A percentile compares a stretch with the other conserved stretches of the same genome.
These are phyloP conservation scores for Stegophylla sp. DNA, from an alignment of 2,888 invertebrate genomes.

Conservation along the genomic window DNA sequence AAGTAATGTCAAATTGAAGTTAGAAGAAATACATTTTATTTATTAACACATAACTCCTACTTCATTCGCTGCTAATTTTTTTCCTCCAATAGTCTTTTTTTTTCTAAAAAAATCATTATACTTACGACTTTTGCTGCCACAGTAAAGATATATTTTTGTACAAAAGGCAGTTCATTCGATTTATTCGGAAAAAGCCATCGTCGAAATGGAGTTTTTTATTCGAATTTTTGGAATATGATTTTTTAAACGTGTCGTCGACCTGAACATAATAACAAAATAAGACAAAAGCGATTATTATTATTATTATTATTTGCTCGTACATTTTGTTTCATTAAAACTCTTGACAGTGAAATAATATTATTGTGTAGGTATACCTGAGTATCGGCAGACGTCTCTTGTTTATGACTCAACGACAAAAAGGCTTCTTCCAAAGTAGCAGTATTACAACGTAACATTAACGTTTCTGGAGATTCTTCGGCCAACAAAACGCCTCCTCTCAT, in stretches of 20 bases:
- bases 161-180: conserved; percentile 56
- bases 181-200: conserved; percentile 25
- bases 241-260: conserved; percentile 37
- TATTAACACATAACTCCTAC: too few species aligned
- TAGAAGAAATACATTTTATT: too few species aligned
- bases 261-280: neutral
- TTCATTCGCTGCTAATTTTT: too few species aligned
- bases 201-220: conserved; percentile 15
- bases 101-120: neutral
- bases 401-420: conserved; percentile 66
- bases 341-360: too few species aligned
- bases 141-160: conserved; percentile 60
- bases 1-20: too few species aligned
- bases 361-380: conserved; percentile 11
- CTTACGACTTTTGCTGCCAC: conserved; percentile 60
- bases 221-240: neutral
- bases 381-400: conserved; percentile 66
- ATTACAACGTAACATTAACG: conserved; percentile 64
- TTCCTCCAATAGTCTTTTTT: too few species aligned
- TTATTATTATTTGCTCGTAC: neutral
- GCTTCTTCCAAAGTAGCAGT: conserved; percentile 66
- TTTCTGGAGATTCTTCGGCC: conserved; percentile 66
- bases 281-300: neutral
- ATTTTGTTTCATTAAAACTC: too few species aligned
- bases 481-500: conserved; percentile 68